A percentile compares a stretch with the other conserved stretches of the same genome.
phyloP scores from a whole-genome alignment of 2,113 vertebrate genomes.

The Ophthalmotilapia sp. region DNA sequence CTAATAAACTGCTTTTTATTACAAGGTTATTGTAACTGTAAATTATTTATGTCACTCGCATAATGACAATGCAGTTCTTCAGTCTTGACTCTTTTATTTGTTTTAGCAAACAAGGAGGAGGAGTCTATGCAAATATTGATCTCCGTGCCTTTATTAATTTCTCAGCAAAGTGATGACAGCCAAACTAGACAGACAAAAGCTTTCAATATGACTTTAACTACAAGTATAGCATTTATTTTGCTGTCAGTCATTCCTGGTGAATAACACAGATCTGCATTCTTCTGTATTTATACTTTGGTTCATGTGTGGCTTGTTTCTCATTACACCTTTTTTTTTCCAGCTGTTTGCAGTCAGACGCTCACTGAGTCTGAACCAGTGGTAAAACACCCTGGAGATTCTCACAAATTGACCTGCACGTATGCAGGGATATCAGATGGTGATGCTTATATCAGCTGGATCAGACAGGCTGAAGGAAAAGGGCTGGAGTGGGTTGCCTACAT shows the following conservation, averaged over 20 bases:
- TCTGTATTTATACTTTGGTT: accelerated
- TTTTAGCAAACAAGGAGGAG: background rate
- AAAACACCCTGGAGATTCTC: accelerated
- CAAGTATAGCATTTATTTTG: background rate
- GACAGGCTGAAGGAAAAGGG: background rate
- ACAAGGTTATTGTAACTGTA: background rate
- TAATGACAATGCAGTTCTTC: background rate
- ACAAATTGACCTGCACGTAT: accelerated
- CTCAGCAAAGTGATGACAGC: background rate
- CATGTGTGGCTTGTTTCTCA: background rate
- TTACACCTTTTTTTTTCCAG: background rate
- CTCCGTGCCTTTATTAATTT: background rate
- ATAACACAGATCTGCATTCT: background rate
- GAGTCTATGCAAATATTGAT: background rate
- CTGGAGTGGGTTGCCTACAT: accelerated
- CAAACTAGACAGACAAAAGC: accelerated
- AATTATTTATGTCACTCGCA: accelerated
- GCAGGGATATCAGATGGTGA: accelerated
- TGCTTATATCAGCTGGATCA: accelerated
- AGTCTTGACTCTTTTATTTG: background rate
- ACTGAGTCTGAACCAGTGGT: background rate
- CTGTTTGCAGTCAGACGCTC: accelerated
- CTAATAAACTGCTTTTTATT: background rate
- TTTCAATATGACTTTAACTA: background rate
- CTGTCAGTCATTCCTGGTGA: background rate